Evolutionary conservation across 2,113 vertebrate genomes (phyloP).

Genomic region (Marmota flaviventris): DNA sequence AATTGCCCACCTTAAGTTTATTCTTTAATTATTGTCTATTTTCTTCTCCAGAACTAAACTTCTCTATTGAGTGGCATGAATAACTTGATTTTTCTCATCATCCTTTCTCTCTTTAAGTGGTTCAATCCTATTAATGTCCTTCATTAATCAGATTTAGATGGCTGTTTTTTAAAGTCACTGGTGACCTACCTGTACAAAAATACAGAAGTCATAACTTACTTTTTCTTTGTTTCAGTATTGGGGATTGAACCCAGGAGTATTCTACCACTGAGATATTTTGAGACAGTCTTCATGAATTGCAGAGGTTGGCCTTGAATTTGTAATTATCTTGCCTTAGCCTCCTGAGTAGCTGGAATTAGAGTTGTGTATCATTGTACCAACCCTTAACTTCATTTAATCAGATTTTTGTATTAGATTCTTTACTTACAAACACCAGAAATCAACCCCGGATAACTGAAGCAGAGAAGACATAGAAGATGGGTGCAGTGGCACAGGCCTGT

Average conservation of each 20-base stretch:
- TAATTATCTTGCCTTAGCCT: not conserved
- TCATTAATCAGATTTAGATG: not conserved
- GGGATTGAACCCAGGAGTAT: not conserved
- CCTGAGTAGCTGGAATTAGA: not conserved
- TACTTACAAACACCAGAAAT: slow-evolving; percentile 21
- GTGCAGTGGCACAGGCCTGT: too few species aligned
- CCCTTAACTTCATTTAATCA: not conserved
- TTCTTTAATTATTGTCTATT: not conserved
- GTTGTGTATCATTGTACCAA: not conserved
- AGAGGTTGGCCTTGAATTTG: not conserved
- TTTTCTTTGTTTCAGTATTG: not conserved
- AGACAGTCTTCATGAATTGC: not conserved
- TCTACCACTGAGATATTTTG: not conserved
- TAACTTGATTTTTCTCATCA: not conserved
- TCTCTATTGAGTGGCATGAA: not conserved
- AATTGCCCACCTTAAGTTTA: not conserved
- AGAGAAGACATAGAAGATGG: not conserved
- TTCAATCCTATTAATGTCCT: not conserved
- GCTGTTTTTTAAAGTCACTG: not conserved
- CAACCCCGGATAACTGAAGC: not conserved
- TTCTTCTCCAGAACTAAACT: not conserved
- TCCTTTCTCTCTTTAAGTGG: not conserved
- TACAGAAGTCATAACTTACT: not conserved
- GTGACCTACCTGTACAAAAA: not conserved
- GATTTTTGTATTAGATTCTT: not conserved